Base-by-base conservation (phyloP, 2,888 invertebrate species). In the Boloria selene region DNA sequence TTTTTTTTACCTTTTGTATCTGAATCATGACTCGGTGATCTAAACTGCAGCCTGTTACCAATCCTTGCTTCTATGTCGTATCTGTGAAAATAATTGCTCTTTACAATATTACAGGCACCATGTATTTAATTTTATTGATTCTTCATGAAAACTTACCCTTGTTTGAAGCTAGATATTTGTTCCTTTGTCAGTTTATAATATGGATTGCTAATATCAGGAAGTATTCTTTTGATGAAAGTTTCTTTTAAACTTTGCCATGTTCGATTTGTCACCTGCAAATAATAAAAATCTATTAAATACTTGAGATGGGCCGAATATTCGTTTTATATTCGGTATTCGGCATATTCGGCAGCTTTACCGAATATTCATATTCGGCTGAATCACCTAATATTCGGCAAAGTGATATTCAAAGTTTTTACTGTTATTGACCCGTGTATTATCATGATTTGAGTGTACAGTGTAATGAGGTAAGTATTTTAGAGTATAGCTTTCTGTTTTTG, bases 181-280 rank as follows among this genome's bases (percentile, higher is more conserved):
- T 84, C 80, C 44, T 75, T 70, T 18, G 80, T 78, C 10, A 92
- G 76, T 50, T 80, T 80, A 72, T 86, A 93, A 70, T 91, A 92
- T 13, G 92, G 92, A 74, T 92, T 92, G 38, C 85, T 81, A 54
- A 92, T 84, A 61, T 92, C 92, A 16, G 91, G 88, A 22, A 92
- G 69, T 60, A 93, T 88, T 4, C 93, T 80, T 74, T 92, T 93
- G 42, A 91, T 67, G 73, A 91, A 92, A 54, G 90, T 88, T 72
- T 93, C 92, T 68, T 92, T 93, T 13, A 92, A 75, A 77, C 92
- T 92, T 74, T 93, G 93, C 93, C 93, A 93, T n/a, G 91, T 87
- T 65, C 92, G 81, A 10, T 64, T 78, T 50, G 87, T 86, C 6
- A 74, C 64, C 93, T 92, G 72, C 50, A 84, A 69, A 17, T 26